Evolutionary conservation across 2,888 invertebrate species (phyloP).

Genomic region (Mythimna ferrago): DNA sequence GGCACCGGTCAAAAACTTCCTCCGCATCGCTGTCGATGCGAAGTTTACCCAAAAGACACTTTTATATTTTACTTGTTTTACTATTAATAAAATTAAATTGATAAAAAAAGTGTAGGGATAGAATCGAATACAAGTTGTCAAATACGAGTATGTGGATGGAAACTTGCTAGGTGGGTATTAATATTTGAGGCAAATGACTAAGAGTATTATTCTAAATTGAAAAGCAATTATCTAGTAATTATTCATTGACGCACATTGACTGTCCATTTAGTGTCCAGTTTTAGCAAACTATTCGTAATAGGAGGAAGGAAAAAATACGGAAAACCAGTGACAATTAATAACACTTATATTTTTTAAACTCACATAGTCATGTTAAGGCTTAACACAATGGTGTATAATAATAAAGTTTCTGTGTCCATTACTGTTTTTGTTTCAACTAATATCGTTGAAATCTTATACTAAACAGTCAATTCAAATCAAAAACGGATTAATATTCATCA

Average conservation of each 20-base stretch:
- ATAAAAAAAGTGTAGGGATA: no score
- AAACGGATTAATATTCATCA: constrained; percentile 24
- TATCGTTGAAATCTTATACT: not conserved
- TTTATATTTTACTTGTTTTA: no score
- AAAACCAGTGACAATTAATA: constrained; percentile 42
- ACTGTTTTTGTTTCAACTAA: constrained; percentile 6
- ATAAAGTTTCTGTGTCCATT: constrained; percentile 20
- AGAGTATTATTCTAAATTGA: constrained; percentile 16
- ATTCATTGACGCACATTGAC: constrained; percentile 22
- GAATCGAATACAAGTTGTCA: no score
- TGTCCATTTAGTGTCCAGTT: not conserved
- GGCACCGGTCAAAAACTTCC: no score
- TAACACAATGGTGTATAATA: constrained; percentile 28
- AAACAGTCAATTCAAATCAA: constrained; percentile 30
- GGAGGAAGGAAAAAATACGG: constrained; percentile 27
- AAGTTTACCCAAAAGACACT: no score
- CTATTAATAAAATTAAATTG: no score
- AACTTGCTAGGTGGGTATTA: constrained; percentile 4
- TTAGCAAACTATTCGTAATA: not conserved
- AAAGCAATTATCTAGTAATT: constrained; percentile 27
- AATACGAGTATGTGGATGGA: not conserved
- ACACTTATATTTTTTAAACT: constrained; percentile 55
- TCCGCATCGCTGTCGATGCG: no score
- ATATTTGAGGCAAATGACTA: constrained; percentile 36
- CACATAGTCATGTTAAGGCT: constrained; percentile 31